phyloP scores from a whole-genome alignment of 2,888 invertebrate species.

The Embidobia sp. region DNA sequence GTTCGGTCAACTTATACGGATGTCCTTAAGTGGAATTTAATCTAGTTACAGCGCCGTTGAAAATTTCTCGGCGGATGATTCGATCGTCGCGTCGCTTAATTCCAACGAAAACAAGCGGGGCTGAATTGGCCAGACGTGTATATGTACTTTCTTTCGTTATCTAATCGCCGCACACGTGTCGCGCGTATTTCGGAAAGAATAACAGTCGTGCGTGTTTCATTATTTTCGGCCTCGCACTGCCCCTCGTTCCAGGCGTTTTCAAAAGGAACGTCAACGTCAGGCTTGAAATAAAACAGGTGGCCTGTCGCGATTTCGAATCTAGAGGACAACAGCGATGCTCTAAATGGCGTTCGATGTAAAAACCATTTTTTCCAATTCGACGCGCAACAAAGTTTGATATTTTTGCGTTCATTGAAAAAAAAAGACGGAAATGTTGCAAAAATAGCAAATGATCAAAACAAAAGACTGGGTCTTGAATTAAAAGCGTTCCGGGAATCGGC shows the following conservation, averaged over 20 bases:
- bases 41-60: conserved; percentile 67
- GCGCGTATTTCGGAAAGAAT: conserved; percentile 29
- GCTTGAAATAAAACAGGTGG: conserved; percentile 42
- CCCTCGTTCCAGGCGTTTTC: neutral
- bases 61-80: conserved; percentile 69
- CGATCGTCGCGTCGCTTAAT: conserved; percentile 36
- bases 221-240: conserved; percentile 8
- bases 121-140: conserved; percentile 14
- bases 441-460: conserved; percentile 15
- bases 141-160: conserved; percentile 27
- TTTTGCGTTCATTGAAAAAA: conserved; percentile 15
- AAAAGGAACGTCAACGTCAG: conserved; percentile 52
- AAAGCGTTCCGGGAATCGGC: neutral
- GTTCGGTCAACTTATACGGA: conserved; percentile 65
- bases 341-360: conserved; percentile 21
- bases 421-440: conserved; percentile 8
- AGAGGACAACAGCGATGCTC: conserved; percentile 14
- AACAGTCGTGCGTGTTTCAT: conserved; percentile 15
- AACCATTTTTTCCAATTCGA: conserved; percentile 11
- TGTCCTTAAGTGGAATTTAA: conserved; percentile 65
- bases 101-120: conserved; percentile 57
- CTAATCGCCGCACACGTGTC: conserved; percentile 37
- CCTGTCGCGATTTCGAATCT: conserved; percentile 33
- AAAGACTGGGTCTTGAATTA: neutral
- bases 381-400: conserved; percentile 29